Evolutionary conservation across 2,113 vertebrate species (phyloP).

Genomic region (human): GRCh38 chr14:75976501-75977000

Average conservation of each 20-base stretch:
- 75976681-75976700: neutral
- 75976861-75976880: neutral
- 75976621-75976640: neutral
- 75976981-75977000: neutral
- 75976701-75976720: too few relatives aligned
- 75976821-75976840: neutral
- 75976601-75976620: neutral
- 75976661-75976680: neutral
- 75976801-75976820: neutral
- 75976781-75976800: neutral
- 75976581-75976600: slow-evolving; percentile 50
- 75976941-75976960: neutral
- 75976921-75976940: neutral
- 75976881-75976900: neutral
- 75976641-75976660: neutral
- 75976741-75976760: neutral
- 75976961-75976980: neutral
- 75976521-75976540: slow-evolving; percentile 21
- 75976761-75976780: neutral
- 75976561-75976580: slow-evolving; percentile 19
- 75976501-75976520: neutral
- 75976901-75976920: neutral
- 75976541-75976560: slow-evolving; percentile 20
- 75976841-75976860: neutral
- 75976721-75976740: neutral